A percentile compares a stretch with the other conserved stretches of the same genome.
Conservation (phyloP, 2,113 vertebrate species). For the Dipodomys stephensi region DNA sequence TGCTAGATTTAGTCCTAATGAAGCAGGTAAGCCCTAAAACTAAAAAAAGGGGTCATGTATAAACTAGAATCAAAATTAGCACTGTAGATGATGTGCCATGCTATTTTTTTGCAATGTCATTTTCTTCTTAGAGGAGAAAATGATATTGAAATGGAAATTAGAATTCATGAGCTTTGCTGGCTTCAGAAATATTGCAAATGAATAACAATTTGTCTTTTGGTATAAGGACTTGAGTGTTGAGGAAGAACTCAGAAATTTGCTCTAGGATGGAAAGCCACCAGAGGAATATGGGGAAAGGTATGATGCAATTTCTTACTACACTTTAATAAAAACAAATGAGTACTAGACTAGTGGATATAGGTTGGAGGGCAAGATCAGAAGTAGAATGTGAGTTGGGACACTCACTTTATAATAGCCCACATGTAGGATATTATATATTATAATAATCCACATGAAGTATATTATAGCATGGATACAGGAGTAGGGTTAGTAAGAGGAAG, state of each 20-base stretch:
- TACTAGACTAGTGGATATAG: neutral
- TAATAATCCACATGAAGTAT: neutral
- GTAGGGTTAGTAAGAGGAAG: neutral
- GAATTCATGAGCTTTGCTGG: neutral
- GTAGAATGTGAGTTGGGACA: neutral
- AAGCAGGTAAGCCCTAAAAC: neutral
- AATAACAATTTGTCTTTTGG: neutral
- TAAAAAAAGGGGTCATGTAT: neutral
- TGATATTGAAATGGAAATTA: neutral
- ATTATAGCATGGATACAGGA: neutral
- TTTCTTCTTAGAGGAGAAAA: neutral
- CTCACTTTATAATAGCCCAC: neutral
- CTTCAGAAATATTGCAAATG: neutral
- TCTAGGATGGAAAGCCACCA: neutral
- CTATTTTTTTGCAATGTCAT: neutral
- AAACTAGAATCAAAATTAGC: neutral
- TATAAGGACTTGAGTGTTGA: neutral
- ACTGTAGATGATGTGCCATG: neutral
- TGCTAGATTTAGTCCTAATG: neutral
- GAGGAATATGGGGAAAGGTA: neutral
- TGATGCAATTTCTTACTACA: neutral
- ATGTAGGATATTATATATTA: neutral
- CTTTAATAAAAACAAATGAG: neutral
- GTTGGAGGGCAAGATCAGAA: neutral
- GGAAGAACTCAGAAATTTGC: neutral